These are phyloP conservation scores for Creontiades dilutus DNA, from an alignment of 2,888 invertebrate species.

Conservation along the genomic window DNA sequence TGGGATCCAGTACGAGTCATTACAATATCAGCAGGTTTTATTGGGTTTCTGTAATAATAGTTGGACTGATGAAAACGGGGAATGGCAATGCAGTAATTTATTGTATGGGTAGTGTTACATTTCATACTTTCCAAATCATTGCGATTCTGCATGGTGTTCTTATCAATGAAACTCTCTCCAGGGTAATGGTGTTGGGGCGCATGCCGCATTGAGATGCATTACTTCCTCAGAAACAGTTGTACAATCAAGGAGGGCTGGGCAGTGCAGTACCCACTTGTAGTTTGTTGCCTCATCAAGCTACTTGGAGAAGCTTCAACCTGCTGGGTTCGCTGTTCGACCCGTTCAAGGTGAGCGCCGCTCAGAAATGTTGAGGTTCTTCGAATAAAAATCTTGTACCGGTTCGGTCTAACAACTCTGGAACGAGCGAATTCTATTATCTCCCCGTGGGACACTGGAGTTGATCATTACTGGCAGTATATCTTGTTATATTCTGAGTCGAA, in stretches of 20 bases:
- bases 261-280: too few species aligned
- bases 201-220: neutral
- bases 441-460: constrained; percentile 10
- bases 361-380: neutral
- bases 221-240: neutral
- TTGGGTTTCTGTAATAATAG: too few species aligned
- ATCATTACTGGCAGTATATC: constrained; percentile 33
- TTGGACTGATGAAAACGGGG: too few species aligned
- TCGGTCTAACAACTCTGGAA: neutral
- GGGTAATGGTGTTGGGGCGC: too few species aligned
- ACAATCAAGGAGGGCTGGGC: neutral
- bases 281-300: neutral
- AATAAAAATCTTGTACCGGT: neutral
- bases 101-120: too few species aligned
- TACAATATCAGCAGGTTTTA: too few species aligned
- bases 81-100: too few species aligned
- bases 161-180: too few species aligned
- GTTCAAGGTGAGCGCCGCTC: neutral
- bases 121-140: too few species aligned
- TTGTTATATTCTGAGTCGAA: constrained; percentile 17
- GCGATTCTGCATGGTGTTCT: too few species aligned
- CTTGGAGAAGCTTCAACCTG: neutral
- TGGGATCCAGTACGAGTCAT: too few species aligned
- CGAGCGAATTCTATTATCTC: neutral
- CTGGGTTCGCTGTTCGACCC: neutral